Evolutionary conservation across 2,888 invertebrate species (phyloP), one percentile per base, ranked within the genome.

Genomic region (Amphipoea oculea): DNA sequence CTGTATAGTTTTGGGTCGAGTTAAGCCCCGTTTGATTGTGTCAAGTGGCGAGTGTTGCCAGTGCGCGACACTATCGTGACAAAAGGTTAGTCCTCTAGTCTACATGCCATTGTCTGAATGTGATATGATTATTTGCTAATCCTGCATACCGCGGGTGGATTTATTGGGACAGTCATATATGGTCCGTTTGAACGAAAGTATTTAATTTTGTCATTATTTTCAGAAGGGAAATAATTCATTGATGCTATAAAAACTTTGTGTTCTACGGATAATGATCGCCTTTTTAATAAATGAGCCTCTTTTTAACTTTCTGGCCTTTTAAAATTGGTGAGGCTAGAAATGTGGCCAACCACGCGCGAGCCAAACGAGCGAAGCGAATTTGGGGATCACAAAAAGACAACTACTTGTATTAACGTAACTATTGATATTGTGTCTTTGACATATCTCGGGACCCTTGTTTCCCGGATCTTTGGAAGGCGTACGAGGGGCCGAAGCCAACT

Each of bases 101-200:
- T 73, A 81, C 82, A 84, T 75, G 82, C 84, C 75, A 87, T 88
- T 88, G 87, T 87, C 76, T 80, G 70, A 84, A 81, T 81, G 76
- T 85, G 81, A 88, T 88, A 81, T 85, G 85, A 87, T 83, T 88
- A 83, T 79, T 87, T 76, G 72, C 78, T 75, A 81, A 84, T 69
- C 72, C 73, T 62, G 66, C 71, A 72, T 76, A 65, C 68, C 72
- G 36, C 54, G 20, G 36, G 73, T 77, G 60, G 65, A 79, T 72
- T 78, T 76, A 69, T 76, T 74, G 2, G 14, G 40, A 72, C 81
- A 54, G 69, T 29, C 62, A 57, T 60, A 62, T 42, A 40, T 62
- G 71, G 29, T 42, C 48, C 63, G 74, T 84, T 86, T 75, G 23
- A 65, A 40, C 65, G 9, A 12, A 62, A 67, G 4, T 3, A 40